phyloP scores from a whole-genome alignment of 2,113 vertebrate species.

The Thunnus maccoyii region DNA sequence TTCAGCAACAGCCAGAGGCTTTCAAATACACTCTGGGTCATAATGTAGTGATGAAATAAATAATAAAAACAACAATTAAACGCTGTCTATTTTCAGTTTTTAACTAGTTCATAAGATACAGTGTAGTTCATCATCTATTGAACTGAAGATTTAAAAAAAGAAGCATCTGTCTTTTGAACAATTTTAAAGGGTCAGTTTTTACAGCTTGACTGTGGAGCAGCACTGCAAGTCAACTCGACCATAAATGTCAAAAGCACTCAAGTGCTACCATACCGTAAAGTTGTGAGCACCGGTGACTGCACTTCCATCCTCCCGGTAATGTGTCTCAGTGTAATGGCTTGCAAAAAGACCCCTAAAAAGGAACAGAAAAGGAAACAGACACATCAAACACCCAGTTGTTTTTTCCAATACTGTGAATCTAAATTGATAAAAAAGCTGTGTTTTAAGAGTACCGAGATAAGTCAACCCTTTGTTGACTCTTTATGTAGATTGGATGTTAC shows the following conservation, averaged over 20 bases:
- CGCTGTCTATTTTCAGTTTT: slow-evolving; percentile 3
- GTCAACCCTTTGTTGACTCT: slow-evolving; percentile 13
- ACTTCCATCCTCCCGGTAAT: slow-evolving; percentile 90
- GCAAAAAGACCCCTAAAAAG: slow-evolving; percentile 90
- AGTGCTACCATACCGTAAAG: slow-evolving; percentile 86
- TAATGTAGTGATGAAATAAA: slow-evolving; percentile 4
- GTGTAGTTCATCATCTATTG: not conserved
- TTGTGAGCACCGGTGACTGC: slow-evolving; percentile 86
- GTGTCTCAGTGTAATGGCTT: slow-evolving; percentile 92
- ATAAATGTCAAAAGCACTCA: slow-evolving; percentile 56
- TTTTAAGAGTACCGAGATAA: not conserved
- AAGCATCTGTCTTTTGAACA: slow-evolving; percentile 11
- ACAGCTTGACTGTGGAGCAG: slow-evolving; percentile 18
- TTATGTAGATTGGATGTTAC: slow-evolving; percentile 8
- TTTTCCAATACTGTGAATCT: not conserved
- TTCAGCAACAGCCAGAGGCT: slow-evolving; percentile 24
- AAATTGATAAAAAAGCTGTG: not conserved
- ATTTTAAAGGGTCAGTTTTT: slow-evolving; percentile 45
- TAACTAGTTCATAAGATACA: not conserved
- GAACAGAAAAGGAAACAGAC: slow-evolving; percentile 14
- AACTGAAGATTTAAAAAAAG: not conserved
- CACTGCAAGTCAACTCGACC: slow-evolving; percentile 42
- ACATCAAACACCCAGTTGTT: slow-evolving; percentile 25
- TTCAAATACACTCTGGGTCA: slow-evolving; percentile 28
- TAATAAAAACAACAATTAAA: slow-evolving; percentile 1